Evolutionary conservation across 1,140 invertebrate genomes (phyloP).

Genomic region (Drosophila hydei): DNA sequence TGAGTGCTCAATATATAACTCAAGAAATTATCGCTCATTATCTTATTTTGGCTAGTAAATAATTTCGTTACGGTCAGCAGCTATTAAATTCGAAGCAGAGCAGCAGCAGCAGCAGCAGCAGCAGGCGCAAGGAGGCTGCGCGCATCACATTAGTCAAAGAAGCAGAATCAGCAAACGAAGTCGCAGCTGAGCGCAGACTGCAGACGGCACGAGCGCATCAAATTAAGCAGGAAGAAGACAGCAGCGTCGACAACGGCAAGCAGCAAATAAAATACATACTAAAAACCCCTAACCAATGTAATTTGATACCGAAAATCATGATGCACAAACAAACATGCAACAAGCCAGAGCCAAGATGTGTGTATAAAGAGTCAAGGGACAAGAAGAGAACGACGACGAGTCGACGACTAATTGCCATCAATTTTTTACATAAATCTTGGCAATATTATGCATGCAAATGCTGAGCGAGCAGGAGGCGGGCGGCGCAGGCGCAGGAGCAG

Average conservation of each 20-base stretch:
- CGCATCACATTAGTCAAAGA: conserved; percentile 46
- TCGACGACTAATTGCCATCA: conserved; percentile 79
- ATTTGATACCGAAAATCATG: conserved; percentile 81
- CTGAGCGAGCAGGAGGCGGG: not conserved
- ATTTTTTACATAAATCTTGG: conserved; percentile 81
- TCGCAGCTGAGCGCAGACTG: not conserved
- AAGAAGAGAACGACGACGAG: conserved; percentile 5
- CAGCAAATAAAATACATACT: conserved; percentile 78
- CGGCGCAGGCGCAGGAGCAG: not conserved
- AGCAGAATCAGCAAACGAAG: conserved; percentile 18
- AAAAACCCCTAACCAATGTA: conserved; percentile 79
- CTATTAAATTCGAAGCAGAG: conserved; percentile 60
- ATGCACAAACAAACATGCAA: conserved; percentile 57
- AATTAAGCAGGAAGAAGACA: conserved; percentile 63
- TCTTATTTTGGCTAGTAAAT: conserved; percentile 64
- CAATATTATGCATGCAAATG: conserved; percentile 73
- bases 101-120: conserved; percentile 1
- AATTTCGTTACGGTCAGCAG: conserved; percentile 61
- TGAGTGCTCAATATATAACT: conserved; percentile 29
- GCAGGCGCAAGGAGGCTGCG: conserved; percentile 11
- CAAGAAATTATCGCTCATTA: conserved; percentile 66
- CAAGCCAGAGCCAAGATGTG: conserved; percentile 8
- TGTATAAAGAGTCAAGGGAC: conserved; percentile 29
- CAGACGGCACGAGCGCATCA: conserved; percentile 73
- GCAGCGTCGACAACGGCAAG: conserved; percentile 53